phyloP scores from a whole-genome alignment of 1,140 invertebrate species.

The Argopecten irradians region DNA sequence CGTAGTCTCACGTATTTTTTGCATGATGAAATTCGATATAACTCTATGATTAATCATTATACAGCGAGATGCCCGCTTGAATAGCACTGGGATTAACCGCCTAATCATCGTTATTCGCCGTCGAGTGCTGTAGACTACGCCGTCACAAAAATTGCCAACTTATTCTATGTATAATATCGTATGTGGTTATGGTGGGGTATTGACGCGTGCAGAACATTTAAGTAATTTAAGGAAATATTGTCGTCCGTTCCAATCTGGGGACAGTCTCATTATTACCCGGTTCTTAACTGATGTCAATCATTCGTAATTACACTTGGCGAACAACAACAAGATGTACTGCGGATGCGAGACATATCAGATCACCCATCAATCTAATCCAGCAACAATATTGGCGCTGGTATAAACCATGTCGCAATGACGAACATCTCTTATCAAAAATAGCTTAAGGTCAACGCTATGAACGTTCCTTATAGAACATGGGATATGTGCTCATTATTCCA shows the following conservation, averaged over 20 bases:
- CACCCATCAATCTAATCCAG: not conserved
- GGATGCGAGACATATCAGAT: not conserved
- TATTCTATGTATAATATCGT: constrained; percentile 14
- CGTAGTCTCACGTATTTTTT: constrained; percentile 40
- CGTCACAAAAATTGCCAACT: constrained; percentile 6
- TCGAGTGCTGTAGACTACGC: not conserved
- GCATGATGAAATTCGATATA: constrained; percentile 43
- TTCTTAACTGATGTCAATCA: constrained; percentile 16
- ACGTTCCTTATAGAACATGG: not conserved
- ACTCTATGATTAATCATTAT: constrained; percentile 39
- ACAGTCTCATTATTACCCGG: constrained; percentile 1
- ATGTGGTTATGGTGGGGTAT: constrained; percentile 15
- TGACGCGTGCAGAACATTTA: not conserved
- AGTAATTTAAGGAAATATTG: constrained; percentile 19
- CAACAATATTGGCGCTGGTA: not conserved
- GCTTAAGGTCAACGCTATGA: not conserved
- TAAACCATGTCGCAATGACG: not conserved
- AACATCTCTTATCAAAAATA: not conserved
- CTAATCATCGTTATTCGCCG: not conserved
- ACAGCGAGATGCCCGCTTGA: constrained; percentile 27
- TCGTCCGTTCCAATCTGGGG: constrained; percentile 14
- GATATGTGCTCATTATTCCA: not conserved
- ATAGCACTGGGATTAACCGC: not conserved
- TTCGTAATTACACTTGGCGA: not conserved
- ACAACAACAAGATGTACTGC: not conserved